Evolutionary conservation across 2,113 vertebrate genomes (phyloP), one percentile per base, ranked within the genome.

Genomic region (Anseranas semipalmata): DNA sequence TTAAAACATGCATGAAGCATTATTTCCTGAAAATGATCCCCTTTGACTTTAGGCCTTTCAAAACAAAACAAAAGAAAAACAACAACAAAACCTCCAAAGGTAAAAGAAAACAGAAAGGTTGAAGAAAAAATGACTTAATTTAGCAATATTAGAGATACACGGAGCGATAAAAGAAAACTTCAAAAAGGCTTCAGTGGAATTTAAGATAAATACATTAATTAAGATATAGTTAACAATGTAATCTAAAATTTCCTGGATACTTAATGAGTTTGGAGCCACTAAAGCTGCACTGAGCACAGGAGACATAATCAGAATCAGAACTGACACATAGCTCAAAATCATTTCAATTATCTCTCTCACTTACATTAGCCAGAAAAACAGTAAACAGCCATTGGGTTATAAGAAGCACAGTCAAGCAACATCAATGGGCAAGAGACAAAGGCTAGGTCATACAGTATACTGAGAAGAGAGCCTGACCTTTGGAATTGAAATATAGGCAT

Each of bases 141-240:
- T 95, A 94, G 90, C 92, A 92, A 98, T 98, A 98, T 97, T 96
- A 95, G 97, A 98, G 98, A 98, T 98, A 97, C 98, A 98, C 95
- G 96, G 92, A 97, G 66, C 97, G 98, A 98, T 98, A 97, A 98
- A 98, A 98, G 84, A 92, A 95, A 96, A 97, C 91, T 98, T 98
- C 77, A 97, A 98, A 98, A 98, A 98, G 89, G 90, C 93, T 97
- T 91, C 89, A 98, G 94, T 96, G 92, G 96, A 98, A 97, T 98
- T 96, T 97, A 91, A 98, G 97, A 98, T 98, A 98, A 98, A 98
- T 98, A 95, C 84, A 97, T 97, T 97, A 98, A 98, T 98, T 98
- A 98, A 97, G 97, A 97, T 97, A 97, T 92, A 96, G 97, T 97
- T 98, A 98, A 98, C 97, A 98, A 65, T 96, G 95, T 96, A 98